These are phyloP conservation scores for Arctopsyche grandis DNA, from an alignment of 1,140 invertebrate species.

Conservation along the genomic window DNA sequence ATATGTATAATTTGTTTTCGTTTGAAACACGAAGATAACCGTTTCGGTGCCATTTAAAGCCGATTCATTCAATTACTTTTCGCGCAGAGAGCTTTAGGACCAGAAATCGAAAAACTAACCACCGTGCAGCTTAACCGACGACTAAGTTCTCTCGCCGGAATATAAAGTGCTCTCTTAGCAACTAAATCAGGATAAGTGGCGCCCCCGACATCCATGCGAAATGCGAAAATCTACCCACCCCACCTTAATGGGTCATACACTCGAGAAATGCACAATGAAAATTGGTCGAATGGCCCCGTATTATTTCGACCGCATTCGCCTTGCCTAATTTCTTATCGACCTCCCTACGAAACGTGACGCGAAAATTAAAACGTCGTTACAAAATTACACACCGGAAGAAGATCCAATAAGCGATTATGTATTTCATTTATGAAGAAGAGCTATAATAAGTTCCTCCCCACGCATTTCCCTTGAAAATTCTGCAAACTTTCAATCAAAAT, in stretches of 20 bases:
- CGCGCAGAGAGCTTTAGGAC: background rate
- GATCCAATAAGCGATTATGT: no score
- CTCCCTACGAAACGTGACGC: no score
- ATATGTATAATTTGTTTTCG: no score
- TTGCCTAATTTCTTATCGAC: background rate
- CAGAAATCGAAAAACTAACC: slow-evolving; percentile 43
- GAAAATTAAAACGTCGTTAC: no score
- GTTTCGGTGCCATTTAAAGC: slow-evolving; percentile 26
- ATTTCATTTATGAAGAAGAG: no score
- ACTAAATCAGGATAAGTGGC: slow-evolving; percentile 43
- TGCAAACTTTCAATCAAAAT: no score
- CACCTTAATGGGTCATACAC: slow-evolving; percentile 24
- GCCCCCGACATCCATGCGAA: slow-evolving; percentile 24
- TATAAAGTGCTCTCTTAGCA: slow-evolving; percentile 43
- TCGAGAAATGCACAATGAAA: background rate
- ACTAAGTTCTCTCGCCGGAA: slow-evolving; percentile 25
- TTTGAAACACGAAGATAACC: background rate
- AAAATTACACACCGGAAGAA: no score
- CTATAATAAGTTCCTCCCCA: no score
- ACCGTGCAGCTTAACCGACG: slow-evolving; percentile 37
- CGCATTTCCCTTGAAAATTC: no score
- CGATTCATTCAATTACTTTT: slow-evolving; percentile 36
- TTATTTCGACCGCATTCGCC: background rate
- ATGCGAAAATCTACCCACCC: background rate
- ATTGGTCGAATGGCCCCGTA: background rate